These are phyloP conservation scores for Dilophus febrilis DNA, from an alignment of 2,888 invertebrate species.

Conservation along the genomic window DNA sequence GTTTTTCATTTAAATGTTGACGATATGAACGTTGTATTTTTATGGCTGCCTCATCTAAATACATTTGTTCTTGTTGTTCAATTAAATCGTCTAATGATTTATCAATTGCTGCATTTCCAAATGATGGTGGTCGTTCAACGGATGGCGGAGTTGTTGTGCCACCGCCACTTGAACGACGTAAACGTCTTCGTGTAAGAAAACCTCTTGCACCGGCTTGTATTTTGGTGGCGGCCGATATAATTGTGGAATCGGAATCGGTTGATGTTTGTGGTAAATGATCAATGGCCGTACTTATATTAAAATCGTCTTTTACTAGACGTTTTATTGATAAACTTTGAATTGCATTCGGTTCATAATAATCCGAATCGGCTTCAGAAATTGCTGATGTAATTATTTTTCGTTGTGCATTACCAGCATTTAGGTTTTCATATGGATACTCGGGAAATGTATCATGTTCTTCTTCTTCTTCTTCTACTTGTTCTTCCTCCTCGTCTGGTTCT, in stretches of 20 bases:
- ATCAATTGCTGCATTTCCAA: slow-evolving; percentile 26
- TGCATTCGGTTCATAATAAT: slow-evolving; percentile 16
- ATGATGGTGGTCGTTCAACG: slow-evolving; percentile 19
- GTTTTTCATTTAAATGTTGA: slow-evolving; percentile 14
- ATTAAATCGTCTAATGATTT: slow-evolving; percentile 24
- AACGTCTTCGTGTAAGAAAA: slow-evolving; percentile 20
- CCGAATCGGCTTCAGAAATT: slow-evolving; percentile 25
- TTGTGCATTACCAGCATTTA: slow-evolving; percentile 9
- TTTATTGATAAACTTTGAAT: slow-evolving; percentile 1
- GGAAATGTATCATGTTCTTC: too few relatives aligned
- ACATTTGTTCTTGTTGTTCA: slow-evolving; percentile 12
- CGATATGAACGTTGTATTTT: slow-evolving; percentile 12
- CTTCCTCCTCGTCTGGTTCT: too few relatives aligned
- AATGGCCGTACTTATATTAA: slow-evolving; percentile 22
- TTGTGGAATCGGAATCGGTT: slow-evolving; percentile 26
- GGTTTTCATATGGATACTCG: background rate
- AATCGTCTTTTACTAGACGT: slow-evolving; percentile 13
- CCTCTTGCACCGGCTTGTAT: slow-evolving; percentile 26
- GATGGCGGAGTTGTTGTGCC: slow-evolving; percentile 19
- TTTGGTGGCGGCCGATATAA: slow-evolving; percentile 24
- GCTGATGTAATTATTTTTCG: slow-evolving; percentile 25
- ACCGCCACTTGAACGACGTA: slow-evolving; percentile 19
- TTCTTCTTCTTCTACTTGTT: too few relatives aligned
- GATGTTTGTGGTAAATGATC: slow-evolving; percentile 22
- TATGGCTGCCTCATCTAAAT: slow-evolving; percentile 7